These are phyloP conservation scores for Tenebrosternarchus preto DNA, from an alignment of 2,113 vertebrate species.

Conservation along the genomic window DNA sequence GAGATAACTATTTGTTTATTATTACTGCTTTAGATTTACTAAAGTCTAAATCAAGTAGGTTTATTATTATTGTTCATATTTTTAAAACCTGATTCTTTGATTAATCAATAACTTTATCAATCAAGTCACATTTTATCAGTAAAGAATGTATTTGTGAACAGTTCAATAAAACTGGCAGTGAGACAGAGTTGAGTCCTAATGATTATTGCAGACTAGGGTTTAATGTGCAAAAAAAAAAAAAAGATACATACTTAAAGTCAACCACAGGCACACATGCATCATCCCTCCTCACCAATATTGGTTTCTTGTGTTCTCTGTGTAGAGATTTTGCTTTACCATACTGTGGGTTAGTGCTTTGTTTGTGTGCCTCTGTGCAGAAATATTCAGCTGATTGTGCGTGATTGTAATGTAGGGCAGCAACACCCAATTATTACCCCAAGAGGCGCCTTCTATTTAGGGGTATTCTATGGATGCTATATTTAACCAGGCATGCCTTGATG, in stretches of 20 bases:
- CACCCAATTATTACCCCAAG: slow-evolving; percentile 80
- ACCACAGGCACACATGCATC: slow-evolving; percentile 30
- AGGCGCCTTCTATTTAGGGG: slow-evolving; percentile 78
- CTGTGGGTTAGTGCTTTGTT: slow-evolving; percentile 75
- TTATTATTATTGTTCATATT: no score
- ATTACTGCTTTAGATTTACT: no score
- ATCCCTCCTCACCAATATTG: slow-evolving; percentile 52
- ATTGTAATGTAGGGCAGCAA: slow-evolving; percentile 78
- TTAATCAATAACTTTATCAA: no score
- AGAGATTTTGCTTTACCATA: slow-evolving; percentile 57
- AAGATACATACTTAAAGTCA: slow-evolving; percentile 32
- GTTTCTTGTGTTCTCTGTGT: slow-evolving; percentile 14
- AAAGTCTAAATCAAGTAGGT: no score
- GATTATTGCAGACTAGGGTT: slow-evolving; percentile 5
- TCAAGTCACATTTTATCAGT: no score
- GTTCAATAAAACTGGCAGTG: no score
- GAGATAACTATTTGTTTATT: no score
- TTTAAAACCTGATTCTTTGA: no score
- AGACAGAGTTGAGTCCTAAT: not conserved
- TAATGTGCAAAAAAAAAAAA: slow-evolving; percentile 29
- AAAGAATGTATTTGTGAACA: no score
- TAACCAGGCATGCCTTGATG: slow-evolving; percentile 69
- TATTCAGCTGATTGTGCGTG: slow-evolving; percentile 74
- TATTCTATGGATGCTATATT: slow-evolving; percentile 77
- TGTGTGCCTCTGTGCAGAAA: slow-evolving; percentile 76